phyloP scores from a whole-genome alignment of 2,888 invertebrate species.

The Nemoura dubitans region DNA sequence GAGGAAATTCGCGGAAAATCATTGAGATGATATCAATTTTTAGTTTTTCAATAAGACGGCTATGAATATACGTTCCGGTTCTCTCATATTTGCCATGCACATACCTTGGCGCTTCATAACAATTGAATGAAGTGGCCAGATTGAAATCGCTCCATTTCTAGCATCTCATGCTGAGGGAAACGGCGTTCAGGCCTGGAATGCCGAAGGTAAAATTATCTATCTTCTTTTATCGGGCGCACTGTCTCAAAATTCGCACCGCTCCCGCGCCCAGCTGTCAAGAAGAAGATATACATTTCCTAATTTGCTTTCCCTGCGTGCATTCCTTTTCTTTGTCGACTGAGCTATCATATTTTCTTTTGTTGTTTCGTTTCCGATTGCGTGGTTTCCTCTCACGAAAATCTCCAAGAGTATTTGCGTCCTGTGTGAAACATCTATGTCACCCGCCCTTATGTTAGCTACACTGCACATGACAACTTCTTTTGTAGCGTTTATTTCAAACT shows the following conservation, averaged over 20 bases:
- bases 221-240: neutral
- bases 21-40: neutral
- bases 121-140: neutral
- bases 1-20: neutral
- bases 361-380: neutral
- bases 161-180: neutral
- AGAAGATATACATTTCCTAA: neutral
- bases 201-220: neutral
- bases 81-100: neutral
- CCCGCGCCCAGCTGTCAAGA: neutral
- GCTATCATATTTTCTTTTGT: neutral
- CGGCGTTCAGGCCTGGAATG: too few relatives aligned
- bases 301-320: neutral
- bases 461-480: too few relatives aligned
- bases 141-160: neutral
- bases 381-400: neutral
- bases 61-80: neutral
- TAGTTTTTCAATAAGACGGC: neutral
- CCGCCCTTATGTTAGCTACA: neutral
- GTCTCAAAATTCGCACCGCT: too few relatives aligned
- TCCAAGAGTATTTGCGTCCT: neutral
- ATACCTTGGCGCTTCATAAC: neutral
- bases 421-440: neutral
- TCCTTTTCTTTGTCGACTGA: neutral
- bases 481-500: too few relatives aligned